Evolutionary conservation across 2,113 vertebrate species (phyloP).

Genomic region (Anthoscopus minutus): DNA sequence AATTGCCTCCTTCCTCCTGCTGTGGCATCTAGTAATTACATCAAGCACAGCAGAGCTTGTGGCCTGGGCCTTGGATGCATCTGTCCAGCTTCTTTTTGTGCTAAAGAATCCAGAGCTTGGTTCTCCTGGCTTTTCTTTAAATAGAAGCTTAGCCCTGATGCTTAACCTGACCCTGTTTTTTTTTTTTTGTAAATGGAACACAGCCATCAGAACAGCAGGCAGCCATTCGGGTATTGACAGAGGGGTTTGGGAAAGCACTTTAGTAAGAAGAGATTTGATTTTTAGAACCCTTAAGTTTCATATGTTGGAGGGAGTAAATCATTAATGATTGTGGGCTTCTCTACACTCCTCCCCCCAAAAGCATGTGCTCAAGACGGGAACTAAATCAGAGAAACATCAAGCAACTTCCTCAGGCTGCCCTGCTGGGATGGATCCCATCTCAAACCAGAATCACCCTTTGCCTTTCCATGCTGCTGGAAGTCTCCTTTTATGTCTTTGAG

Average conservation of each 20-base stretch:
- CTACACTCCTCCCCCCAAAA: not conserved
- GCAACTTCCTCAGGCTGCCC: not conserved
- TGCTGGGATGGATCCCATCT: not conserved
- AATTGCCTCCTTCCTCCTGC: constrained; percentile 53
- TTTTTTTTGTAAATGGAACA: not conserved
- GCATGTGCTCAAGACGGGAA: not conserved
- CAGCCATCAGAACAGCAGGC: not conserved
- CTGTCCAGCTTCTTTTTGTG: not conserved
- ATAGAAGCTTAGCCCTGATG: not conserved
- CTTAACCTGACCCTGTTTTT: not conserved
- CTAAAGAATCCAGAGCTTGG: not conserved
- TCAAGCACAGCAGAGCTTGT: constrained; percentile 17
- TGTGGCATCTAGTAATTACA: constrained; percentile 52
- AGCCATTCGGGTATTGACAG: not conserved
- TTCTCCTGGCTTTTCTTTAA: constrained; percentile 8
- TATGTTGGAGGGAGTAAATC: not conserved
- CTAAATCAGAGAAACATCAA: not conserved
- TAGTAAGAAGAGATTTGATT: not conserved
- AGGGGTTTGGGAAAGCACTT: not conserved
- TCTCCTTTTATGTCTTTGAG: not conserved
- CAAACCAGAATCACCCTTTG: not conserved
- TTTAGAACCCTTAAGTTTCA: not conserved
- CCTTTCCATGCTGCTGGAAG: not conserved
- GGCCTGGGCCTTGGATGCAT: not conserved
- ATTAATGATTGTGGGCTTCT: not conserved